Evolutionary conservation across 2,113 vertebrate species (phyloP).

Genomic region (Erythrocebus patas): DNA sequence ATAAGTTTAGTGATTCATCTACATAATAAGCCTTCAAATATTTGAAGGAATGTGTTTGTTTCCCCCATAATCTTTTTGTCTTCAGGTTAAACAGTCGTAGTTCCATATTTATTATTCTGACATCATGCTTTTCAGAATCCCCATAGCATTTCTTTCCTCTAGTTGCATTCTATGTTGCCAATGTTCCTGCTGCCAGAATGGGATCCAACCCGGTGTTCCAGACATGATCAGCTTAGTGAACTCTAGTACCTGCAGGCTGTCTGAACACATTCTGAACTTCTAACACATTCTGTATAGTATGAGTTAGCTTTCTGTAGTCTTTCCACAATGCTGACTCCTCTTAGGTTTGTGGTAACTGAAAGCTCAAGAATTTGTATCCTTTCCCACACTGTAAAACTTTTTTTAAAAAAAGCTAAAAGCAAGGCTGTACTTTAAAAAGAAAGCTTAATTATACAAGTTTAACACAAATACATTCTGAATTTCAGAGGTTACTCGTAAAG

Average conservation of each 20-base stretch:
- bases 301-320: background rate
- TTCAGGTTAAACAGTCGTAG: background rate
- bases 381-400: background rate
- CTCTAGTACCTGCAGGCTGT: background rate
- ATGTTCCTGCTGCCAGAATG: background rate
- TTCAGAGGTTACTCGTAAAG: background rate
- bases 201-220: background rate
- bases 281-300: background rate
- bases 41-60: conserved; percentile 8
- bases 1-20: background rate
- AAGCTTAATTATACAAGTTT: background rate
- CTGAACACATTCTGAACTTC: background rate
- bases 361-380: conserved; percentile 26
- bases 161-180: background rate
- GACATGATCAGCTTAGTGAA: background rate
- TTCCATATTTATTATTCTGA: background rate
- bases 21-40: conserved; percentile 1
- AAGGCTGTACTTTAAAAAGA: background rate
- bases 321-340: background rate
- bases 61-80: conserved; percentile 3
- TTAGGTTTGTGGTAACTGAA: conserved; percentile 19
- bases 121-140: background rate
- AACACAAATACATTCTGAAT: conserved; percentile 23
- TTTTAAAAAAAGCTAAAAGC: conserved; percentile 17
- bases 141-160: background rate